Evolutionary conservation across 2,113 vertebrate genomes (phyloP), one percentile per base, ranked within the genome.

Genomic region (Pseudolaguvia tuberculata): DNA sequence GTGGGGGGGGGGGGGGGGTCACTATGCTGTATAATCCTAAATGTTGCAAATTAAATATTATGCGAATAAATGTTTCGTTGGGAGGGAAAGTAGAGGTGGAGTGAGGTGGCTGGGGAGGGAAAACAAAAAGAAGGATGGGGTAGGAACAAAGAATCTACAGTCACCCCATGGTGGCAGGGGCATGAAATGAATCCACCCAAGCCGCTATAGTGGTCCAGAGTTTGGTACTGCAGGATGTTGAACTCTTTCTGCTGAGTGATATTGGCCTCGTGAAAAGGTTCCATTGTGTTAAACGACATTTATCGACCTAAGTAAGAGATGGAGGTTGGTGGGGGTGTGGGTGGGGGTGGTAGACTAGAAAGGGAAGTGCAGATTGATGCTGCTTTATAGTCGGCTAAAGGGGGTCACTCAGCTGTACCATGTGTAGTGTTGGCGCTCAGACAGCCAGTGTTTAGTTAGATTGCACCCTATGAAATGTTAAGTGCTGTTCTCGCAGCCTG

Each of bases 381-480:
- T 31, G 67, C 56, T 50, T 77, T 63, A 70, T 70, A 47, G 61
- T 55, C 50, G 50, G 75, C 56, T 20, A 23, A 72, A 59, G 57
- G 18, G n/a, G 48, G 67, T 53, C 25, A 18, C 67, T 57, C 39
- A 9, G 73, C 51, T 52, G 52, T 75, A 76, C 75, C 61, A 70
- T 71, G 68, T 42, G 50, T 27, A 51, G 39, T 63, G 75, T 61
- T 56, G 53, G 67, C 7, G 8, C 7, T 7, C 23, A 71, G 48
- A 63, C 68, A 50, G 50, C 29, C 58, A 13, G 42, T 70, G 67
- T 70, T 77, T 71, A 77, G 57, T 48, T 21, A 70, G 75, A 77
- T 77, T 77, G 75, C 57, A 70, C 56, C 75, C 66, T 77, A 58
- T 62, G 75, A 77, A 77, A 77, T 71, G 75, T 70, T 70, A 77